Conservation (phyloP, 2,888 invertebrate species). For the Yponomeuta sedellus region DNA sequence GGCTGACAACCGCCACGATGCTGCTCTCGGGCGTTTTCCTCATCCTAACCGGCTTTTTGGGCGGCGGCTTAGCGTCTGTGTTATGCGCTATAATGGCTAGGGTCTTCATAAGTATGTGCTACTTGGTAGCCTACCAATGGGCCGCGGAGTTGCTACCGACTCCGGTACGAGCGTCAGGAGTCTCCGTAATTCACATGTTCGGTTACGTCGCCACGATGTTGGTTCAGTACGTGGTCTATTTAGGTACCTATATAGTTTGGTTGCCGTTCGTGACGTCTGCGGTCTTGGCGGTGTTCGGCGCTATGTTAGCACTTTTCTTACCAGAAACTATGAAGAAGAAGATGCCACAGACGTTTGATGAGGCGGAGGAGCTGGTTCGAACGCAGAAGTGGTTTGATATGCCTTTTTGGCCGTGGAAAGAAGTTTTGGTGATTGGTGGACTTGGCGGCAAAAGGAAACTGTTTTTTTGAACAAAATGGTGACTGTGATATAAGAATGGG, state of each 20-base stretch:
- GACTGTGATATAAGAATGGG: too few relatives aligned
- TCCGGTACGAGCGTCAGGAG: conserved; percentile 46
- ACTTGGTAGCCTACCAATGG: conserved; percentile 48
- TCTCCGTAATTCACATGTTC: conserved; percentile 48
- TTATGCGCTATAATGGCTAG: conserved; percentile 50
- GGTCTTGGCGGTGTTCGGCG: conserved; percentile 32
- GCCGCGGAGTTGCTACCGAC: conserved; percentile 54
- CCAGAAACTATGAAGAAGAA: conserved; percentile 55
- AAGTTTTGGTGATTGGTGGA: neutral
- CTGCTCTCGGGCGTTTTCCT: conserved; percentile 33
- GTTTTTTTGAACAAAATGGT: too few relatives aligned
- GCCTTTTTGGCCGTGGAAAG: conserved; percentile 28
- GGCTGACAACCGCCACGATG: conserved; percentile 33
- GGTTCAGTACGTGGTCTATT: conserved; percentile 55
- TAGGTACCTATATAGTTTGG: conserved; percentile 41
- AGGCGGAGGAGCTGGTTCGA: conserved; percentile 43
- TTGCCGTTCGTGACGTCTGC: conserved; percentile 47
- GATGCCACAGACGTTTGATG: conserved; percentile 59
- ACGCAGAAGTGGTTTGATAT: conserved; percentile 42
- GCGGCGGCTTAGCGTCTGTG: conserved; percentile 42
- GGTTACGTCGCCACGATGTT: conserved; percentile 45
- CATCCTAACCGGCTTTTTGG: conserved; percentile 39
- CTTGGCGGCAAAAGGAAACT: neutral
- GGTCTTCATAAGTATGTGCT: conserved; percentile 48
- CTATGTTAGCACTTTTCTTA: conserved; percentile 35